These are phyloP conservation scores for roundworm (Caenorhabditis elegans) DNA, from an alignment of 1,140 invertebrate genomes.

Conservation along the genomic window DNA sequence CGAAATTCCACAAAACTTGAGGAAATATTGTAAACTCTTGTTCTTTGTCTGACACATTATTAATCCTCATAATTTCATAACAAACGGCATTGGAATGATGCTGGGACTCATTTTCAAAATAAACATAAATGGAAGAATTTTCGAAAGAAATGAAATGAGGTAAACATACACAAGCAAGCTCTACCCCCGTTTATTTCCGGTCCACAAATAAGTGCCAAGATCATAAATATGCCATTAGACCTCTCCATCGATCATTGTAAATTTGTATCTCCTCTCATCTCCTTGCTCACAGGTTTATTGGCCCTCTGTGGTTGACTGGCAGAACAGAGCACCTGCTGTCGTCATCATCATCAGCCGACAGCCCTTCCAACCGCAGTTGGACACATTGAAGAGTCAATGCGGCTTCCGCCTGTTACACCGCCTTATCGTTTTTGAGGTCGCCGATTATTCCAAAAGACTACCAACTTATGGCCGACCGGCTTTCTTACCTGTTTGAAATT, in stretches of 20 bases:
- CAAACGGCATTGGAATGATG: constrained; percentile 15
- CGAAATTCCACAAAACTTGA: background rate
- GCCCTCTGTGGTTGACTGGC: constrained; percentile 28
- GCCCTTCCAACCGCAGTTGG: background rate
- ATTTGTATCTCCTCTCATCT: constrained; percentile 2
- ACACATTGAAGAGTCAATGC: background rate
- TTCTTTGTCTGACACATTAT: constrained; percentile 3
- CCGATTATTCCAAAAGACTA: background rate
- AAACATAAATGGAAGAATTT: constrained; percentile 19
- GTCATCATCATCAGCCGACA: constrained; percentile 5
- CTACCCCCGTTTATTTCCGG: background rate
- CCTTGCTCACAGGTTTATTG: constrained; percentile 25
- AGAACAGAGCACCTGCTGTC: background rate
- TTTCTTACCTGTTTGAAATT: background rate
- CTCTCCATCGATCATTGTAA: constrained; percentile 16
- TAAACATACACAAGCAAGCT: background rate
- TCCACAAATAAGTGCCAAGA: constrained; percentile 24
- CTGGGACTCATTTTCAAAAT: constrained; percentile 12
- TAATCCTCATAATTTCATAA: constrained; percentile 27
- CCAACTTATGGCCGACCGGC: background rate
- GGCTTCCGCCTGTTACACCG: constrained; percentile 9
- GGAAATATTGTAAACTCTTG: background rate
- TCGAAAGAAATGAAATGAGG: background rate
- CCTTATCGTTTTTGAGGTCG: background rate
- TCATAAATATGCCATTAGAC: constrained; percentile 9